phyloP scores from a whole-genome alignment of 1,140 invertebrate species.

The Panagrolaimus sp. region DNA sequence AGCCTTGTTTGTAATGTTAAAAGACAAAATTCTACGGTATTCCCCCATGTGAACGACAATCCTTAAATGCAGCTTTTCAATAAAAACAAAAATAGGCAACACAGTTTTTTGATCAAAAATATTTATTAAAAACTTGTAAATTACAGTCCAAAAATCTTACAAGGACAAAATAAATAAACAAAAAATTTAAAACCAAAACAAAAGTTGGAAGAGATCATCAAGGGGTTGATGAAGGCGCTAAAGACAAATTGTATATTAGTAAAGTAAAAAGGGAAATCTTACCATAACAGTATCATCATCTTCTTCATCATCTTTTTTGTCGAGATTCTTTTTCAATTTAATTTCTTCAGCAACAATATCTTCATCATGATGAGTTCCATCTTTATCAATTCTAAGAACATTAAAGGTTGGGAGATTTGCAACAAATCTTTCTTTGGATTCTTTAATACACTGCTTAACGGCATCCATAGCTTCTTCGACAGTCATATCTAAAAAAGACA shows the following conservation, averaged over 20 bases:
- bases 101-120: constrained; percentile 77
- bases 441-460: constrained; percentile 76
- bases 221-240: too few relatives aligned
- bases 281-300: constrained; percentile 63
- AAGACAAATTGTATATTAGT: too few relatives aligned
- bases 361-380: constrained; percentile 74
- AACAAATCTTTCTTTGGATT: constrained; percentile 72
- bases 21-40: constrained; percentile 56
- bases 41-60: constrained; percentile 78
- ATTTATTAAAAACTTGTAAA: constrained; percentile 83
- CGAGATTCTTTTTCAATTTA: constrained; percentile 57
- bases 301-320: constrained; percentile 75
- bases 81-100: constrained; percentile 91
- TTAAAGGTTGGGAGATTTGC: constrained; percentile 86
- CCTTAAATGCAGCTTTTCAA: constrained; percentile 85
- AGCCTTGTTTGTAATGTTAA: neutral
- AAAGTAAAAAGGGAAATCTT: too few relatives aligned
- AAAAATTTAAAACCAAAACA: too few relatives aligned
- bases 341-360: constrained; percentile 54
- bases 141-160: neutral
- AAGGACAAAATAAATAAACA: neutral
- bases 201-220: too few relatives aligned
- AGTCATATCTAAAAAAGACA: constrained; percentile 69
- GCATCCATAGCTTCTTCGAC: constrained; percentile 77
- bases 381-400: constrained; percentile 76